These are phyloP conservation scores for Notarius quadriscutis DNA, from an alignment of 2,113 vertebrate genomes.

Conservation along the genomic window DNA sequence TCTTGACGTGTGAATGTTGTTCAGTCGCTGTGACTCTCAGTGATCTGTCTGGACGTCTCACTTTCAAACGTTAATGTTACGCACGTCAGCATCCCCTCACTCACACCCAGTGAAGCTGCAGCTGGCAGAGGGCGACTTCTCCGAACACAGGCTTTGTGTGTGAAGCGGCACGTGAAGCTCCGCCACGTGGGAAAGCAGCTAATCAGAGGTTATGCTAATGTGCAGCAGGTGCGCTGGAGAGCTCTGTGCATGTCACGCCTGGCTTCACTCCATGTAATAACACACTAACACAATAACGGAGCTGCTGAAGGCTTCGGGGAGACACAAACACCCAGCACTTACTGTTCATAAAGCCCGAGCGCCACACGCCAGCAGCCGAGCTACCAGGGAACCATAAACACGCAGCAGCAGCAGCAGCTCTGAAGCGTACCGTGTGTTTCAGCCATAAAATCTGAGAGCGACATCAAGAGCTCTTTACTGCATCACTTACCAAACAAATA, in stretches of 20 bases:
- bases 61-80: not conserved
- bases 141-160: slow-evolving; percentile 7
- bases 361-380: not conserved
- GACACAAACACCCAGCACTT: slow-evolving; percentile 31
- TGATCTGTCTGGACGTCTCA: not conserved
- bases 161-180: slow-evolving; percentile 29
- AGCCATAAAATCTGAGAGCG: not conserved
- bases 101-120: not conserved
- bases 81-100: not conserved
- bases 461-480: not conserved
- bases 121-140: not conserved
- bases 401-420: not conserved
- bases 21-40: not conserved
- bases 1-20: not conserved
- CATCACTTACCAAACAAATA: not conserved
- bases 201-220: slow-evolving; percentile 56
- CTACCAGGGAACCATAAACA: slow-evolving; percentile 1
- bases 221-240: slow-evolving; percentile 34
- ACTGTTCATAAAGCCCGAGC: slow-evolving; percentile 36
- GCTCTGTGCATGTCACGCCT: slow-evolving; percentile 30
- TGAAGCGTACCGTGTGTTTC: not conserved
- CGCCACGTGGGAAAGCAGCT: slow-evolving; percentile 49
- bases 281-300: slow-evolving; percentile 36
- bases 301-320: not conserved
- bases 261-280: slow-evolving; percentile 43